Conservation (phyloP, 2,797 vertebrate genomes). For the Poecilia gillii region DNA sequence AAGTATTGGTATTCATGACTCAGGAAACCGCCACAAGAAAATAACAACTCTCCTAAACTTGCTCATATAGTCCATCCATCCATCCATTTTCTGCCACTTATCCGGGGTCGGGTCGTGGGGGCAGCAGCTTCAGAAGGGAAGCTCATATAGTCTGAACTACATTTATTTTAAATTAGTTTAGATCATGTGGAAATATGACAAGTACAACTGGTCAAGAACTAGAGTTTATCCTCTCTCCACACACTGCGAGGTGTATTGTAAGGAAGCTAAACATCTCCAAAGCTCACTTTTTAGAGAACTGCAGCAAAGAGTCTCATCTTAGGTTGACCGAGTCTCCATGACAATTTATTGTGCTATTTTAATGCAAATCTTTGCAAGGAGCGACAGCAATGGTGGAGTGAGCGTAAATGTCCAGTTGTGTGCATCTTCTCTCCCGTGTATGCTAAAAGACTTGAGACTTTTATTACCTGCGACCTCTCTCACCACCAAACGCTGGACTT, state of each 20-base stretch:
- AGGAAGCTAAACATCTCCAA: not conserved
- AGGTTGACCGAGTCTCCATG: not conserved
- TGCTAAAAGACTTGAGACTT: not conserved
- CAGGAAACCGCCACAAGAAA: not conserved
- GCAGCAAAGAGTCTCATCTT: not conserved
- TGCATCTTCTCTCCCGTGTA: not conserved
- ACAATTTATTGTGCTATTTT: not conserved
- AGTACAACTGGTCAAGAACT: not conserved
- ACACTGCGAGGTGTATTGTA: not conserved
- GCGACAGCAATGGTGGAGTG: not conserved
- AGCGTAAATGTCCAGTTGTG: not conserved
- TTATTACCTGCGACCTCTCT: slow-evolving; percentile 78
- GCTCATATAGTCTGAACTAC: no score
- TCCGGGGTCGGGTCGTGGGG: no score
- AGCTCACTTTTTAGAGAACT: not conserved
- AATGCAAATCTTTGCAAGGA: not conserved
- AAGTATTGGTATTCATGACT: not conserved
- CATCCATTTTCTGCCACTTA: no score
- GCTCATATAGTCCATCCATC: no score
- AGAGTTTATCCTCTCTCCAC: not conserved
- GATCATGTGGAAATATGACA: not conserved
- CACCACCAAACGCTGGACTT: slow-evolving; percentile 70
- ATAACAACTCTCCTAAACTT: not conserved
- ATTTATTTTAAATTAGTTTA: not conserved
- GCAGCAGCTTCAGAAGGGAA: no score